phyloP scores from a whole-genome alignment of 30 jellyfish, hydroid and myxozoan genomes.

The Rhopilema esculentum region DNA sequence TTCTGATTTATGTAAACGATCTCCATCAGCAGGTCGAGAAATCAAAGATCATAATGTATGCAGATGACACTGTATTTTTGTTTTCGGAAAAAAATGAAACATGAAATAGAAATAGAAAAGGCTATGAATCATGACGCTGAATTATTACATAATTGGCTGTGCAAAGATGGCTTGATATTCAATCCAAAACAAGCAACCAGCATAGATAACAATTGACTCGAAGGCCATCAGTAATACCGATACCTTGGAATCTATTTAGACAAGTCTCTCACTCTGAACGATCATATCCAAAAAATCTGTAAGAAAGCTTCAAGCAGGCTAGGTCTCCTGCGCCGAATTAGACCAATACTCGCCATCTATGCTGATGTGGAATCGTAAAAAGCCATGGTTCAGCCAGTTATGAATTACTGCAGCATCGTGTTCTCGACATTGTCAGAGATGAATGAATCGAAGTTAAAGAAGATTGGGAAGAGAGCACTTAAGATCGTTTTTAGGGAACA shows the following conservation, averaged over 20 bases:
- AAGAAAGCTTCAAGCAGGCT: too few species aligned
- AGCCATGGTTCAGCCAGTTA: conserved; percentile 34
- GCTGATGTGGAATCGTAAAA: conserved; percentile 12
- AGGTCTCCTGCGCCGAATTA: conserved; percentile 54
- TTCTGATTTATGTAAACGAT: conserved; percentile 72
- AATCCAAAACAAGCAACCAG: conserved; percentile 42
- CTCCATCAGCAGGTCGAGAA: conserved; percentile 49
- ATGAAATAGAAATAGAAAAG: conserved; percentile 21
- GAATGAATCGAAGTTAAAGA: conserved; percentile 32
- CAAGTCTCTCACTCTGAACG: conserved; percentile 39
- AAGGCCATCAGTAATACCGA: conserved; percentile 44
- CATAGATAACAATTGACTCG: conserved; percentile 49
- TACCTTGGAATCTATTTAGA: conserved; percentile 53
- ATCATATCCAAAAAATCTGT: conserved; percentile 42
- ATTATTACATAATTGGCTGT: conserved; percentile 40
- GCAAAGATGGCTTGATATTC: conserved; percentile 33
- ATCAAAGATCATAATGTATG: conserved; percentile 60
- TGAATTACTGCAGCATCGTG: conserved; percentile 20
- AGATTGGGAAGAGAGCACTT: conserved; percentile 48
- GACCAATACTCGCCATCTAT: conserved; percentile 50
- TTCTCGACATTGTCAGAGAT: conserved; percentile 35
- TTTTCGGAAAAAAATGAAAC: conserved; percentile 12
- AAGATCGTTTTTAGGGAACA: conserved; percentile 42
- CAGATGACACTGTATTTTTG: conserved; percentile 75
- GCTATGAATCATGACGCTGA: conserved; percentile 29